Evolutionary conservation across 2,113 vertebrate species (phyloP).

Genomic region (Ginglymostoma cirratum): DNA sequence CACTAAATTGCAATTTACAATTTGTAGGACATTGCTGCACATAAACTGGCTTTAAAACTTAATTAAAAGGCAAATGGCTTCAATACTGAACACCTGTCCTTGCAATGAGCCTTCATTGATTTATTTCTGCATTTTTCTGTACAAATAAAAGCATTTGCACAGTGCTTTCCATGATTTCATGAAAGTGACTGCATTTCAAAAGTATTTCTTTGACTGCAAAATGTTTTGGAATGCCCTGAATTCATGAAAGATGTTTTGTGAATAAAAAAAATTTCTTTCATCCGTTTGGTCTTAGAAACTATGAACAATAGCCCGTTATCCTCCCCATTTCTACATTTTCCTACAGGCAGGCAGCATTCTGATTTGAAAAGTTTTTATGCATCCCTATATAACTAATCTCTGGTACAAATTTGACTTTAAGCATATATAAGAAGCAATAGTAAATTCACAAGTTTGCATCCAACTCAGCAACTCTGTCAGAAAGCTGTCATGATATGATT

Average conservation of each 20-base stretch:
- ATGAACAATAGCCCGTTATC: not conserved
- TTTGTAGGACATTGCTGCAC: not conserved
- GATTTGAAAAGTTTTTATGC: not conserved
- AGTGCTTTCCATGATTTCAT: not conserved
- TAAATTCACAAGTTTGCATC: constrained; percentile 3
- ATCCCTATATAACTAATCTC: not conserved
- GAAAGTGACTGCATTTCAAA: not conserved
- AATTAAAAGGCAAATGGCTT: not conserved
- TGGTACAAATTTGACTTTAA: not conserved
- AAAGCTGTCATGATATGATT: not conserved
- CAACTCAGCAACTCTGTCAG: not conserved
- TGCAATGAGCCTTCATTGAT: not conserved
- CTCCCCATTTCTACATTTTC: not conserved
- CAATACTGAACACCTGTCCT: not conserved
- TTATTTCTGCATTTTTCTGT: not conserved
- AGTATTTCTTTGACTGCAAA: not conserved
- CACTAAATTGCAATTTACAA: not conserved
- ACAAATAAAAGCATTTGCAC: not conserved
- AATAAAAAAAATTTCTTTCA: not conserved
- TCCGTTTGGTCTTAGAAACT: not conserved
- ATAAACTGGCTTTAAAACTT: not conserved
- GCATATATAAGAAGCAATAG: not conserved
- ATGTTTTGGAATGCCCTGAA: not conserved
- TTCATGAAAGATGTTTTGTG: not conserved
- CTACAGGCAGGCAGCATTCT: not conserved